A percentile compares a stretch with the other conserved stretches of the same genome.
phyloP scores from a whole-genome alignment of 2,113 vertebrate genomes.

The Merops nubicus region DNA sequence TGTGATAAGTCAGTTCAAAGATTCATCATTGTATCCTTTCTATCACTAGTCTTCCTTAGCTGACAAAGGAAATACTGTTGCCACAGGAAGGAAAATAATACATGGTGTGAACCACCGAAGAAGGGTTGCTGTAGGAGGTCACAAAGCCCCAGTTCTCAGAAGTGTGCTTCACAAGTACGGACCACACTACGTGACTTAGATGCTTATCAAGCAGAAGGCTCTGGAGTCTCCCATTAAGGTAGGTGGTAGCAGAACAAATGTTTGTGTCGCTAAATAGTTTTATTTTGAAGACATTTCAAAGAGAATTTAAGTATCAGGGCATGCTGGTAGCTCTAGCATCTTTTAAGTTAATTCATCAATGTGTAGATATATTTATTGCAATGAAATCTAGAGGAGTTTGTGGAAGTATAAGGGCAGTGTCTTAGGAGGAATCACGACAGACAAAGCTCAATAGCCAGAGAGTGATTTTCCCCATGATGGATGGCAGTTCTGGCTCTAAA shows the following conservation, averaged over 20 bases:
- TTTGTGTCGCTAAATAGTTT: not conserved
- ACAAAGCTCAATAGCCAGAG: not conserved
- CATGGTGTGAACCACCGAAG: not conserved
- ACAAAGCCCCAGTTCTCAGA: not conserved
- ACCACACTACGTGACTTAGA: not conserved
- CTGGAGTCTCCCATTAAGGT: not conserved
- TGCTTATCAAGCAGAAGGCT: not conserved
- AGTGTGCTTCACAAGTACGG: accelerated
- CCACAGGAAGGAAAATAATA: not conserved
- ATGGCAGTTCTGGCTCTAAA: not conserved
- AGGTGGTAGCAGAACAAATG: not conserved
- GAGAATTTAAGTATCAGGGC: not conserved
- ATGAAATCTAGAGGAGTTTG: not conserved
- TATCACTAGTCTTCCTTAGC: not conserved
- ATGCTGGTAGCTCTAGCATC: not conserved
- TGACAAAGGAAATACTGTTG: not conserved
- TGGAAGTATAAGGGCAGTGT: not conserved
- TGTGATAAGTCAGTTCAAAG: not conserved
- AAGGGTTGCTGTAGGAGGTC: not conserved
- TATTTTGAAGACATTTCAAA: not conserved
- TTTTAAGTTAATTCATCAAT: not conserved
- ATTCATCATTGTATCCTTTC: not conserved
- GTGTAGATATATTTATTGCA: not conserved
- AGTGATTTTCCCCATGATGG: not conserved
- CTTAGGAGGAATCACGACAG: accelerated